Conservation (phyloP, 1,140 invertebrate genomes). For the Proctacanthus coquilletti region DNA sequence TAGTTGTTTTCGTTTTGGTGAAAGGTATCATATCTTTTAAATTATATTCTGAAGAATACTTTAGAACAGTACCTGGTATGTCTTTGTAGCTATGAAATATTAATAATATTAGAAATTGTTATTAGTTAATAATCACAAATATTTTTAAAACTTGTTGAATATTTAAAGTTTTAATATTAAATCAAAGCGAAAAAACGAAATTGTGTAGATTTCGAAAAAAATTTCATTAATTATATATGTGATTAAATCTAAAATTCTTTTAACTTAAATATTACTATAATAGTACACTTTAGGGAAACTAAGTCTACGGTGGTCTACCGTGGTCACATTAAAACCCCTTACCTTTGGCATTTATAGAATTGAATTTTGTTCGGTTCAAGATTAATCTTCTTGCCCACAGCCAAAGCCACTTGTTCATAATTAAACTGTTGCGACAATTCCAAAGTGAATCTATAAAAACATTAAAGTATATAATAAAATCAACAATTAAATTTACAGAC, state of each 20-base stretch:
- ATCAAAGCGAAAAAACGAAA: not conserved
- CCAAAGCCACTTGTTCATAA: constrained; percentile 85
- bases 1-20: constrained; percentile 77
- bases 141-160: no score
- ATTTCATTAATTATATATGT: no score
- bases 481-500: not conserved
- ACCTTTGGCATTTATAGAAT: constrained; percentile 94
- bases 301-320: no score
- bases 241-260: no score
- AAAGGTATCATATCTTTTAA: constrained; percentile 78
- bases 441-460: constrained; percentile 51
- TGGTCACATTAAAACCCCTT: no score
- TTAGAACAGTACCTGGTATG: constrained; percentile 55
- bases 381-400: constrained; percentile 77
- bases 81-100: constrained; percentile 66
- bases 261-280: no score
- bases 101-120: not conserved
- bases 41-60: not conserved
- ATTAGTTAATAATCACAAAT: not conserved
- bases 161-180: not conserved
- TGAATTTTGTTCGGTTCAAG: constrained; percentile 90
- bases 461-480: not conserved
- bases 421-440: constrained; percentile 87
- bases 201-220: no score
- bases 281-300: no score